Base-by-base conservation (phyloP, 1,140 invertebrate genomes). In the Octopus bimaculoides region DNA sequence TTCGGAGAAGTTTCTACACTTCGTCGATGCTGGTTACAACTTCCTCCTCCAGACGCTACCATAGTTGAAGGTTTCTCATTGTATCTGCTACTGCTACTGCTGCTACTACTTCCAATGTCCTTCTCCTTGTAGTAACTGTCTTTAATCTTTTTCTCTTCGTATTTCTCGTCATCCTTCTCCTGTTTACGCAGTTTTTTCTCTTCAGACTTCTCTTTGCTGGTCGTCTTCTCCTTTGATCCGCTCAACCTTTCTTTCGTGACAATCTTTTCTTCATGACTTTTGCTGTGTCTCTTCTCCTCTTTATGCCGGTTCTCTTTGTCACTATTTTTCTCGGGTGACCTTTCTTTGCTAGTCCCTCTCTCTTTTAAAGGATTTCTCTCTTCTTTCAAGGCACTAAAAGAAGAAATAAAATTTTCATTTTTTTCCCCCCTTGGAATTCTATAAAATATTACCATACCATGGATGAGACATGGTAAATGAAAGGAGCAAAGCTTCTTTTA, bases 1-100 rank as follows among this genome's bases (percentile, higher is more conserved):
- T 83, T 81, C 14, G 85, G 84, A 17, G 85, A 87, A 17, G 73
- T 54, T 71, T 89, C 88, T 53, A 85, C 84, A 83, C 87, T 87
- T 20, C 83, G 86, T 66, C 84, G 81, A 55, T 85, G 83, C 76
- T 82, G 81, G 54, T 75, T 82, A 20, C 82, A 79, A 73, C 79
- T 81, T 14, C 77, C 66, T 41, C 74, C 41, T n/a, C 41, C 52
- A 8, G 77, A 26, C 17, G 74, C 20, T 75, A 75, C 41, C 17
- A 75, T 17, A 75, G 41, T 52, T 10, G 41, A 52, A 8, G 52
- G 20, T 41, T 53, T 75, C 41, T 77, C 55, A 56, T 41, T 54
- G 77, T 79, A 26, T 52, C 76, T 4, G 80, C 55, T 14, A 54
- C 5, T 76, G 52, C n/a, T 61, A 52, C 80, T 78, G 20, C 79